These are phyloP conservation scores for Drosophila stalkeri DNA, from an alignment of 2,888 invertebrate species.

Conservation along the genomic window DNA sequence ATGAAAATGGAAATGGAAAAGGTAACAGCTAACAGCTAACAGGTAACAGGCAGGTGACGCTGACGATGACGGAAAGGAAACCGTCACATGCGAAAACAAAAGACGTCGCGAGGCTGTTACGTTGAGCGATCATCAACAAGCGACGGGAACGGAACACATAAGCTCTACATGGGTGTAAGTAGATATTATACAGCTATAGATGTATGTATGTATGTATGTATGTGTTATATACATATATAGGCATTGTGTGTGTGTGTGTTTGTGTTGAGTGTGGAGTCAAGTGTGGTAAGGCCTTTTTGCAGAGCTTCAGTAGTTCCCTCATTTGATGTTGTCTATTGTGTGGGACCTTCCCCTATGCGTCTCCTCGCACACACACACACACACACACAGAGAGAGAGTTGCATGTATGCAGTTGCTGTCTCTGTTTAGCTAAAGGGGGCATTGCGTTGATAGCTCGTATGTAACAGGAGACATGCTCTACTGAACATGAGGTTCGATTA, in stretches of 20 bases:
- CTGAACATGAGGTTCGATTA: conserved; percentile 85
- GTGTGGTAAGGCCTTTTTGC: conserved; percentile 74
- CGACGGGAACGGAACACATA: conserved; percentile 26
- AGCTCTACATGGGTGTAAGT: conserved; percentile 33
- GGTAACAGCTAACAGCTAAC: conserved; percentile 46
- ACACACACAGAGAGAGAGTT: neutral
- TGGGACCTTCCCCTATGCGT: conserved; percentile 56
- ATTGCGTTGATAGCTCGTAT: conserved; percentile 73
- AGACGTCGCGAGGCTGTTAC: conserved; percentile 62
- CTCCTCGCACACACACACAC: conserved; percentile 31
- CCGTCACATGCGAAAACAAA: conserved; percentile 65
- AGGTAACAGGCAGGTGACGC: conserved; percentile 45
- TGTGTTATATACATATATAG: conserved; percentile 1
- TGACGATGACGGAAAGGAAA: conserved; percentile 51
- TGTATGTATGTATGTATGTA: neutral
- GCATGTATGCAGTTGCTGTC: conserved; percentile 19
- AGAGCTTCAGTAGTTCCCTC: conserved; percentile 82
- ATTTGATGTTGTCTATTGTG: conserved; percentile 65
- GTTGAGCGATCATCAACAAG: conserved; percentile 67
- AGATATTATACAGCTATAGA: conserved; percentile 20
- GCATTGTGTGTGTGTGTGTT: conserved; percentile 14
- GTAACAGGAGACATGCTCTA: conserved; percentile 84
- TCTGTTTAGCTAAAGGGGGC: conserved; percentile 27
- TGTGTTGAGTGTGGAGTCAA: conserved; percentile 52
- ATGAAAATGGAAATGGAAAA: conserved; percentile 53